phyloP scores from a whole-genome alignment of 2,113 vertebrate genomes.

The Podocnemis expansa region DNA sequence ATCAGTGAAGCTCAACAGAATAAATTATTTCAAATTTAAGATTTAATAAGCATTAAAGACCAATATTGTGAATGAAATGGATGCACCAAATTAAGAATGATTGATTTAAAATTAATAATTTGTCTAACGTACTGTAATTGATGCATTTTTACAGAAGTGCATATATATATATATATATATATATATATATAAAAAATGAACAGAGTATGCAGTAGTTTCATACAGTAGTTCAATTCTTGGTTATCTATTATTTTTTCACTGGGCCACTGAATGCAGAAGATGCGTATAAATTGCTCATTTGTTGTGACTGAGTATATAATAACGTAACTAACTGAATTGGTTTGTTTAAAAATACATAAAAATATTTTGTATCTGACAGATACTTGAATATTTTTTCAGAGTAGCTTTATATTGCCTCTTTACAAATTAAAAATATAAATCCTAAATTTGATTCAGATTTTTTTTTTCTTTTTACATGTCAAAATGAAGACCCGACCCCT shows the following conservation, averaged over 20 bases:
- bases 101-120: not conserved
- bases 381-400: not conserved
- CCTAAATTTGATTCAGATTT: not conserved
- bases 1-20: not conserved
- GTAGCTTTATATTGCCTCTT: not conserved
- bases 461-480: not conserved
- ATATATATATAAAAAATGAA: not conserved
- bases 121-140: not conserved
- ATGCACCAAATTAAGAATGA: not conserved
- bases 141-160: not conserved
- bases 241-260: not conserved
- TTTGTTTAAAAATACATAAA: not conserved
- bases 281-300: not conserved
- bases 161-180: too few relatives aligned
- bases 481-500: not conserved
- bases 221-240: not conserved
- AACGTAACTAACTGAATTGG: rapidly evolving
- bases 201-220: not conserved
- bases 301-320: not conserved
- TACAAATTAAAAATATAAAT: not conserved
- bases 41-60: not conserved
- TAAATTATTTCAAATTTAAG: not conserved
- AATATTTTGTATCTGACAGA: not conserved
- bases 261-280: not conserved
- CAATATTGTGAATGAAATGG: not conserved